A percentile compares a stretch with the other conserved stretches of the same genome.
Conservation (phyloP, 2,888 invertebrate genomes). For the Oxytorus armatus region DNA sequence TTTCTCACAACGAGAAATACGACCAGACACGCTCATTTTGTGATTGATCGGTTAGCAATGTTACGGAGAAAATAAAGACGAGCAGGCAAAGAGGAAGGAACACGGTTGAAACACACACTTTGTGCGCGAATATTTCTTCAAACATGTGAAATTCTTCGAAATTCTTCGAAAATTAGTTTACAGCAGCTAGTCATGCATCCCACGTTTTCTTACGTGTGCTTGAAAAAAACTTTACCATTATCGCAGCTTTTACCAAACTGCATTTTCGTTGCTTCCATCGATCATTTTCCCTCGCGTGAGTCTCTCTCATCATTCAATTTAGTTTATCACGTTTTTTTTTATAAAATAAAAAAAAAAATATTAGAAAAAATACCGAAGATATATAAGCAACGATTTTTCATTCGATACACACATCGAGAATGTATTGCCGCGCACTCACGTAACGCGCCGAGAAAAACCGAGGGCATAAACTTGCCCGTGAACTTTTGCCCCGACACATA, state of each 20-base stretch:
- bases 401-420: not conserved
- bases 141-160: not conserved
- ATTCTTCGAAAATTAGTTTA: not conserved
- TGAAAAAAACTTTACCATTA: constrained; percentile 48
- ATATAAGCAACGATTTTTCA: not conserved
- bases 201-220: not conserved
- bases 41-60: constrained; percentile 48
- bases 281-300: not conserved
- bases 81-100: not conserved
- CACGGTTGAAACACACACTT: constrained; percentile 1
- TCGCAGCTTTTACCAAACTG: constrained; percentile 1
- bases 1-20: constrained; percentile 11
- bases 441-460: not conserved
- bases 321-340: not conserved
- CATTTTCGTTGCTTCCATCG: constrained; percentile 9
- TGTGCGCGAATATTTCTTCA: constrained; percentile 20
- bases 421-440: not conserved
- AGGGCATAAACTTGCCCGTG: constrained; percentile 58
- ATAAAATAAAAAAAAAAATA: not conserved
- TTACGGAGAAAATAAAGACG: not conserved
- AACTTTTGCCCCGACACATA: constrained; percentile 62
- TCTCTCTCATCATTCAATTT: constrained; percentile 20
- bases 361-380: not conserved
- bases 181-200: not conserved
- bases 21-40: not conserved